A percentile compares a stretch with the other conserved stretches of the same genome.
Conservation (phyloP, 2,888 invertebrate genomes). For the Mechanitis mazaeus region DNA sequence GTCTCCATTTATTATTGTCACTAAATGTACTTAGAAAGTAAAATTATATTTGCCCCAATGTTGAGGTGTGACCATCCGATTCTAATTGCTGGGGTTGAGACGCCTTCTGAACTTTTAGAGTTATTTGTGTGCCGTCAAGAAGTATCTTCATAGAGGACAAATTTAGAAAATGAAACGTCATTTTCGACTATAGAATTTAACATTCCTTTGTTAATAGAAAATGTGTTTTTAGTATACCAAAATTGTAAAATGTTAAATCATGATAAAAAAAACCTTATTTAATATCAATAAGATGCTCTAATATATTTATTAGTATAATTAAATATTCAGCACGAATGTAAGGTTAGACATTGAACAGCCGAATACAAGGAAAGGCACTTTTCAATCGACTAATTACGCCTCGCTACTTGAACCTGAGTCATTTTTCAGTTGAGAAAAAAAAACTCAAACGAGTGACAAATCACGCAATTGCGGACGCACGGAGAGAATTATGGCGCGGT, state of each 20-base stretch:
- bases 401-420: constrained; percentile 55
- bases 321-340: constrained; percentile 41
- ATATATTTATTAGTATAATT: constrained; percentile 41
- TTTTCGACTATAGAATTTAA: constrained; percentile 35
- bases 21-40: constrained; percentile 72
- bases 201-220: too few species aligned
- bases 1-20: constrained; percentile 60
- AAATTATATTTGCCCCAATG: constrained; percentile 70
- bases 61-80: constrained; percentile 74
- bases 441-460: constrained; percentile 65
- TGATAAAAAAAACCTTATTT: too few species aligned
- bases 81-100: constrained; percentile 69
- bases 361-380: constrained; percentile 61
- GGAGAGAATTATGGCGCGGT: constrained; percentile 71
- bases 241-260: too few species aligned
- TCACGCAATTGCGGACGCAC: constrained; percentile 72
- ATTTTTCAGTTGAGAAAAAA: constrained; percentile 64
- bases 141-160: constrained; percentile 56
- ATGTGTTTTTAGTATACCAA: too few species aligned
- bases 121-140: constrained; percentile 64
- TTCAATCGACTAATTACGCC: constrained; percentile 66
- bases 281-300: too few species aligned
- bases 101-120: constrained; percentile 44
- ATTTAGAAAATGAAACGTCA: constrained; percentile 53
- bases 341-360: constrained; percentile 37